Evolutionary conservation across 2,888 invertebrate genomes (phyloP), one percentile per base, ranked within the genome.

Genomic region (Nemoura dubitans): DNA sequence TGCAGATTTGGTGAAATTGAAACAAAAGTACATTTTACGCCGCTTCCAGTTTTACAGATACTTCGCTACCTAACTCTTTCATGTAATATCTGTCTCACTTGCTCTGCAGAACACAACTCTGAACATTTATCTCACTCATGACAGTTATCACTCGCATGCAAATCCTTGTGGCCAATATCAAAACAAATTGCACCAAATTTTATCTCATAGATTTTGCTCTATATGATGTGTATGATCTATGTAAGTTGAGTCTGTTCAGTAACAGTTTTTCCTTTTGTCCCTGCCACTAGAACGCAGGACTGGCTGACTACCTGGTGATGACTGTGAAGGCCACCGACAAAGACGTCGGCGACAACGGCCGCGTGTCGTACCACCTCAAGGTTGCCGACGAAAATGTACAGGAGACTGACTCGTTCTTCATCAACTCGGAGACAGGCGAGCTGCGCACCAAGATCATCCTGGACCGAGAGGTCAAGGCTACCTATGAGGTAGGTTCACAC

Each of bases 301-400:
- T 95, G 89, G 94, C 95, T 0, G 95, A 96, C 90, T 96, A 95
- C 90, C 92, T 97, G 2, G 94, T 98, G 88, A 94, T 97, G 90
- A 96, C 96, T 0, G 95, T 98, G 0, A 95, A 95, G 90, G 98
- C 98, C 0, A 93, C 93, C 0, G 98, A 98, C 90, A 94, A 94
- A 89, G 98, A 98, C 90, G 93, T 94, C 0, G 97, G 97, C 0
- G 96, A 96, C 89, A 97, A 97, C 91, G 98, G 98, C 0, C 93
- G 95, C 86, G 93, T 98, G 0, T 96, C 96, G 0, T 98, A 98
- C 92, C 96, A 95, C 90, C 92, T 97, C 87, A 96, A 96, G 92
- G 94, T 96, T 77, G 94, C 94, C 89, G 95, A 96, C 90, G 93
- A 94, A 89, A 96, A 96, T 89, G 94, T 96, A 0, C 95, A 95